phyloP scores from a whole-genome alignment of 2,113 vertebrate genomes.

The Motacilla tschutschensis region DNA sequence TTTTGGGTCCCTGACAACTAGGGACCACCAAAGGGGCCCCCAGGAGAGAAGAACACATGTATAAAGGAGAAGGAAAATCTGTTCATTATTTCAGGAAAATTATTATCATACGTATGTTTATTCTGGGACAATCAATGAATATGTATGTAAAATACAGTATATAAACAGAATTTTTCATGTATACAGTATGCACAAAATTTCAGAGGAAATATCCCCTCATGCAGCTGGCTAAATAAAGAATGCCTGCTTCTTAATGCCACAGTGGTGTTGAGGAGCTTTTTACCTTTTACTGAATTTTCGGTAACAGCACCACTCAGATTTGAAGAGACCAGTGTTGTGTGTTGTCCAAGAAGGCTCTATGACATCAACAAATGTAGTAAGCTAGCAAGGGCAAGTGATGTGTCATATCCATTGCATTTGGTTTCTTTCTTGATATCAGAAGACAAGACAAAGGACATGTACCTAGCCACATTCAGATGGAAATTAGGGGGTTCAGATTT shows the following conservation, averaged over 20 bases:
- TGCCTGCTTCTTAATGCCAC: neutral
- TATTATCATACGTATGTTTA: neutral
- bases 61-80: neutral
- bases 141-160: neutral
- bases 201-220: rapidly evolving
- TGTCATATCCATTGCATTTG: neutral
- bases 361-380: neutral
- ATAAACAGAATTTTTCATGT: neutral
- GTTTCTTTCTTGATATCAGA: neutral
- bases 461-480: neutral
- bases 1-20: neutral
- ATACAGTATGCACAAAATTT: neutral
- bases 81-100: neutral
- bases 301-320: neutral
- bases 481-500: neutral
- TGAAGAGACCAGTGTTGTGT: neutral
- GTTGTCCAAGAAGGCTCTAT: neutral
- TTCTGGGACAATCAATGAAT: neutral
- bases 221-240: neutral
- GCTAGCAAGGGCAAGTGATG: neutral
- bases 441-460: neutral
- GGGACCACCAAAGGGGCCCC: neutral
- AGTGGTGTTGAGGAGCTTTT: neutral
- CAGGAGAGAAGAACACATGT: too few species aligned
- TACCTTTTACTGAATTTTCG: neutral